phyloP scores from a whole-genome alignment of 1,140 invertebrate genomes.

The Drosophila varians region DNA sequence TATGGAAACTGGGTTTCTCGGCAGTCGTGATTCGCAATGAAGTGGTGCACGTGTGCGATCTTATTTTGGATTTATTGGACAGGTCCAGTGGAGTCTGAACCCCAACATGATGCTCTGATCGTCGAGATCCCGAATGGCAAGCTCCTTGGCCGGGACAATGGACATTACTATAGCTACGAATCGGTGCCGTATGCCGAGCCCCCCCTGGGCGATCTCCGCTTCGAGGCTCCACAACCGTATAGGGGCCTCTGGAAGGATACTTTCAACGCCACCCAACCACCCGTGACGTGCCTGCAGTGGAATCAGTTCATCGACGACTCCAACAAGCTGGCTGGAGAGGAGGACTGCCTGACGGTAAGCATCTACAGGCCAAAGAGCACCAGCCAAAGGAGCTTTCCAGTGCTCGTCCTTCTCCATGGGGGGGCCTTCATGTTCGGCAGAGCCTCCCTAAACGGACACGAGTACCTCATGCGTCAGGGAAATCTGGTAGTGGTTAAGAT shows the following conservation, averaged over 20 bases:
- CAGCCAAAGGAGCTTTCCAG: conserved; percentile 64
- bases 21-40: neutral
- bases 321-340: conserved; percentile 50
- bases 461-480: conserved; percentile 85
- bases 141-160: conserved; percentile 84
- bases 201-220: conserved; percentile 83
- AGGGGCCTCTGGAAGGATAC: conserved; percentile 25
- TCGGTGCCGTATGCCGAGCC: conserved; percentile 84
- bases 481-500: conserved; percentile 87
- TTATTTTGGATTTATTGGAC: neutral
- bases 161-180: conserved; percentile 83
- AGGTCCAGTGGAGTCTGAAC: too few species aligned
- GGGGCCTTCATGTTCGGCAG: conserved; percentile 84
- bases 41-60: neutral
- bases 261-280: conserved; percentile 43
- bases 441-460: conserved; percentile 84
- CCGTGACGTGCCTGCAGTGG: conserved; percentile 58
- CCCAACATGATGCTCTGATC: conserved; percentile 5
- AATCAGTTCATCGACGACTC: conserved; percentile 40
- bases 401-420: conserved; percentile 85
- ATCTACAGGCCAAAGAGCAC: conserved; percentile 70
- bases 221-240: conserved; percentile 62
- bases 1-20: neutral
- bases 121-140: conserved; percentile 61
- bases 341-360: conserved; percentile 83